phyloP scores from a whole-genome alignment of 2,113 vertebrate species.

The Meleagris gallopavo region DNA sequence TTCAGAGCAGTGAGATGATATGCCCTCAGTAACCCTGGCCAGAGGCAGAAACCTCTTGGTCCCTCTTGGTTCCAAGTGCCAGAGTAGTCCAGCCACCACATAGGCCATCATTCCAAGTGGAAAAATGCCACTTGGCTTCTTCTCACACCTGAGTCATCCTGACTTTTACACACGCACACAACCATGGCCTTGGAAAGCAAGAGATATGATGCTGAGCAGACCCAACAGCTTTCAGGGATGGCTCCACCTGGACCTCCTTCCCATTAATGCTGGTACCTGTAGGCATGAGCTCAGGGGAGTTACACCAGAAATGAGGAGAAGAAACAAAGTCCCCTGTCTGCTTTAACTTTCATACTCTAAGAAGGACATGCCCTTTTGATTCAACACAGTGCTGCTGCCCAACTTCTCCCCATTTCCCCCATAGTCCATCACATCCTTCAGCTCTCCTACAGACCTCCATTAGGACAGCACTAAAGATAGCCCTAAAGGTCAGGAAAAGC shows the following conservation, averaged over 20 bases:
- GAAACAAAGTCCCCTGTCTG: not conserved
- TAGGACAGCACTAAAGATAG: not conserved
- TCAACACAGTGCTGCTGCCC: not conserved
- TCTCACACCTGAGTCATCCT: not conserved
- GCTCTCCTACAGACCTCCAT: not conserved
- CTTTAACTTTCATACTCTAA: not conserved
- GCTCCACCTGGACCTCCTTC: not conserved
- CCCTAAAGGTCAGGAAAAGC: not conserved
- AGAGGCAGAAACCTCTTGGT: not conserved
- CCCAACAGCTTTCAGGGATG: not conserved
- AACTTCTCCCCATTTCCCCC: not conserved
- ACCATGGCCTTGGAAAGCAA: not conserved
- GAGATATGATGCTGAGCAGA: not conserved
- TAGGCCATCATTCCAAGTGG: rapidly evolving
- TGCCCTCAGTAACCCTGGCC: not conserved
- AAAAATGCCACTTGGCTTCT: not conserved
- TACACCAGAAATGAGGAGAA: not conserved
- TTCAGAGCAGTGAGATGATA: not conserved
- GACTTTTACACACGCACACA: rapidly evolving
- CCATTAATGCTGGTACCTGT: not conserved
- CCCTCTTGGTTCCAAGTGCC: not conserved
- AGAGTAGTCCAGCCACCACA: not conserved
- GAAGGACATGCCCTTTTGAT: not conserved
- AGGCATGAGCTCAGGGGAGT: not conserved
- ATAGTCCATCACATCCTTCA: not conserved